Conservation (phyloP, 2,888 invertebrate species). For the Torymus aiolomorphi region DNA sequence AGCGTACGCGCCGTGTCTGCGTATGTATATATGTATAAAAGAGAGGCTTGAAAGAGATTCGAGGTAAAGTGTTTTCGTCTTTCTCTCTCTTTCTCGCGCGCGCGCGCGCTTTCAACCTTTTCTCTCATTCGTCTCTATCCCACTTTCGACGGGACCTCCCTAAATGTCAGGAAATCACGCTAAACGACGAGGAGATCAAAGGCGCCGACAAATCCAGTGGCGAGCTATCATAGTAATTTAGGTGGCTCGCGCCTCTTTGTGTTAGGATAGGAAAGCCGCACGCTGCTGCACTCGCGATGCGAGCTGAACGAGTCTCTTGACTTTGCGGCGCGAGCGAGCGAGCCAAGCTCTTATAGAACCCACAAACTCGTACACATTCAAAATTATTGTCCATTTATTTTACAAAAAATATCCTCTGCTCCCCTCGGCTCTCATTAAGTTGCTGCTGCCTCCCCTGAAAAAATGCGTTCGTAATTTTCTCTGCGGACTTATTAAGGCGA, state of each 20-base stretch:
- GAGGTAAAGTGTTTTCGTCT: not conserved
- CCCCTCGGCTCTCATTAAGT: conserved; percentile 35
- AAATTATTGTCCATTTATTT: conserved; percentile 55
- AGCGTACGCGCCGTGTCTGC: too few species aligned
- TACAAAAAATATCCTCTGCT: conserved; percentile 26
- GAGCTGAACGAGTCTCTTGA: conserved; percentile 31
- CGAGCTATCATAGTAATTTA: conserved; percentile 76
- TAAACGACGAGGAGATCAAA: conserved; percentile 75
- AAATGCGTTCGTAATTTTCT: conserved; percentile 19
- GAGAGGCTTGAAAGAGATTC: too few species aligned
- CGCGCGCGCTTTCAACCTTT: too few species aligned
- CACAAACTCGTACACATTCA: conserved; percentile 57
- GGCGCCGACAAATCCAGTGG: conserved; percentile 74
- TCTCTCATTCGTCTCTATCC: conserved; percentile 42
- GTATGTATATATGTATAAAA: too few species aligned
- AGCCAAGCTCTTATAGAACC: conserved; percentile 29
- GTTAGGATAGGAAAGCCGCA: conserved; percentile 74
- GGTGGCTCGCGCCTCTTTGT: conserved; percentile 75
- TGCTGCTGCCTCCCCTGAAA: conserved; percentile 2
- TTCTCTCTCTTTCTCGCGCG: not conserved
- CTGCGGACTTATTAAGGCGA: not conserved
- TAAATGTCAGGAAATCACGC: conserved; percentile 74
- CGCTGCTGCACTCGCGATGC: conserved; percentile 29
- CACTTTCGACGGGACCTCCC: conserved; percentile 62
- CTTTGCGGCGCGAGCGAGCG: not conserved